Conservation (phyloP, 2,888 invertebrate species). For the Platycheirus rosarum region DNA sequence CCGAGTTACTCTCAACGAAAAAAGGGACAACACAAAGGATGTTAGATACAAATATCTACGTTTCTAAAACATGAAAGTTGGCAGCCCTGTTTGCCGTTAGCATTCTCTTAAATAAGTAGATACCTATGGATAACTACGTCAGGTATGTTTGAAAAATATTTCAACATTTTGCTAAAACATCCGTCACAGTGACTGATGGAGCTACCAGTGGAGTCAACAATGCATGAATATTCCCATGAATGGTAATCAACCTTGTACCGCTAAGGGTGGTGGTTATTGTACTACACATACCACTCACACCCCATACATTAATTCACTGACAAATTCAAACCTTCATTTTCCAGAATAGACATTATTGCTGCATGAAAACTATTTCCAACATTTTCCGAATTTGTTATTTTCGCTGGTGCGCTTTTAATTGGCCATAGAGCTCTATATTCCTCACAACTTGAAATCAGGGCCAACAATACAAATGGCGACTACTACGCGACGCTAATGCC, state of each 20-base stretch:
- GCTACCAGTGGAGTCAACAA: conserved; percentile 9
- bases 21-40: no score
- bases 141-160: conserved; percentile 6
- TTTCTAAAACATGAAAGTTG: no score
- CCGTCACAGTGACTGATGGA: conserved; percentile 9
- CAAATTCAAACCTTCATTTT: conserved; percentile 35
- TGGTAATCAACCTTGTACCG: conserved; percentile 44
- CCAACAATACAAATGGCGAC: conserved; percentile 10
- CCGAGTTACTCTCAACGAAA: no score
- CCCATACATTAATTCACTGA: conserved; percentile 20
- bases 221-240: conserved; percentile 40
- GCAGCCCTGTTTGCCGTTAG: no score
- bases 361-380: conserved; percentile 35
- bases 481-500: background rate
- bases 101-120: no score
- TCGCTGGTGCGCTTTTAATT: conserved; percentile 49
- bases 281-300: no score
- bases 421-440: conserved; percentile 13
- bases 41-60: no score
- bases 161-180: conserved; percentile 26
- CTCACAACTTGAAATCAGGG: conserved; percentile 29
- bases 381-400: conserved; percentile 22
- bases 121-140: no score
- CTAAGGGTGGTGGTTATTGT: background rate
- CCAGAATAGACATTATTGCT: conserved; percentile 29